Base-by-base conservation (phyloP, 2,888 invertebrate species). In the Ryuthela nishihirai region DNA sequence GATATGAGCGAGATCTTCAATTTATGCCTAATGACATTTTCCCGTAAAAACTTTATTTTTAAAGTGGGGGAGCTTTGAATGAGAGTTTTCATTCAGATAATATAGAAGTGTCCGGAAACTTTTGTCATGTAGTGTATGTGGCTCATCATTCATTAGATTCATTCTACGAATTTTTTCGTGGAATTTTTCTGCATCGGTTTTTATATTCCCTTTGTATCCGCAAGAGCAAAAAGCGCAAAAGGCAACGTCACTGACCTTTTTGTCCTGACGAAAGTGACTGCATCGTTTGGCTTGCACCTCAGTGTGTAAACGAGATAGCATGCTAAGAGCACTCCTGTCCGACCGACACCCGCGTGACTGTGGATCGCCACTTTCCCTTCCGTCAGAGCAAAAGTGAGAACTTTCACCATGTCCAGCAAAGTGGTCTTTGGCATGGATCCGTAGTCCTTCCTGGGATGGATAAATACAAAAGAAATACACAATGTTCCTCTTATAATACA, bases 351-450 rank as follows among this genome's bases (percentile, higher is more conserved):
- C 70, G 92, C 91, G 75, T 92, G 92, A 72, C 92, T 92, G 72
- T 92, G 92, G 56, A 92, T 81, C 2, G 88, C 88, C 35, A 85
- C 85, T 70, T 85, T 82, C 45, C 91, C 91, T 72, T 89, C 85
- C 41, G 84, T 81, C 10, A 88, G 76, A 0, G 88, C 85, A 73
- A 91, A 91, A 32, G 88, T 85, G 69, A 91, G 78, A 12, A 91
- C 91, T 76, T 91, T 90, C n/a, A 89, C 85, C 83, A 90, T 89
- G 71, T 91, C 88, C 66, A 91, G 75, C n/a, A 92, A 77, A 4
- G 84, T 83, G 41, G 81, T 79, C 66, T 88, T 77, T 4, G 85
- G 83, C 0, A 87, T 86, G 56, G 87, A 86, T 0, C 87, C 87
- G 73, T 88, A 91, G 74, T 92, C 91, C 34, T 84, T 83, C 85